Base-by-base conservation (phyloP, 2,113 vertebrate genomes). In the Theristicus caerulescens region DNA sequence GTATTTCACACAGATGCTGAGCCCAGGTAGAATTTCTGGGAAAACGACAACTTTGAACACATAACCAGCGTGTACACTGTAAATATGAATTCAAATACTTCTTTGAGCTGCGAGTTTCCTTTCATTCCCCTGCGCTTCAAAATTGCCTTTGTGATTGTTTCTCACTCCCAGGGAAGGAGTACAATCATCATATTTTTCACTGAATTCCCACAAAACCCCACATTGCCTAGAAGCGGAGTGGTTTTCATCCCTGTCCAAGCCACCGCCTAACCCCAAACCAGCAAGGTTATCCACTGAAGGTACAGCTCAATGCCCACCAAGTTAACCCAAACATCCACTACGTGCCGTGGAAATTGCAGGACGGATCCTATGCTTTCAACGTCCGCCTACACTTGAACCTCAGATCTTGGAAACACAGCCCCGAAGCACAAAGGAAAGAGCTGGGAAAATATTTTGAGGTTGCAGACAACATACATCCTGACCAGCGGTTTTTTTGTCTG, bases 21-120 rank as follows among this genome's bases (percentile, higher is more conserved):
- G 38, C 21, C 24, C 8, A 27, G 25, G 58, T 36, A 7, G 44
- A 70, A 42, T 14, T 74, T 32, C 36, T 44, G 16, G 13, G 55
- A 65, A 55, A 66, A 80, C 1, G 2, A 24, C 31, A 6, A 5
- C 49, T 72, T 67, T 44, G 64, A 82, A 34, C 57, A 49, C 20
- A 8, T 57, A 57, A 34, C 17, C 10, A 73, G 49, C 2, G 0
- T 4, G 24, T 22, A 20, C 1, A 2, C 24, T 65, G 18, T 65
- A 79, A 92, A 51, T 36, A 42, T 0, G 11, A 32, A 34, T 44
- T 77, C 32, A 73, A 74, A 55, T 12, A 2, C 16, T 31, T 29
- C 27, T 74, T 32, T 26, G 16, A 58, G 27, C 31, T 44, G 15
- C 0, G 7, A 54, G 46, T 72, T 85, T 61, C 65, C 26, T 58